phyloP scores from a whole-genome alignment of 2,113 vertebrate genomes.

The Rhinopomastus cyanomelas region DNA sequence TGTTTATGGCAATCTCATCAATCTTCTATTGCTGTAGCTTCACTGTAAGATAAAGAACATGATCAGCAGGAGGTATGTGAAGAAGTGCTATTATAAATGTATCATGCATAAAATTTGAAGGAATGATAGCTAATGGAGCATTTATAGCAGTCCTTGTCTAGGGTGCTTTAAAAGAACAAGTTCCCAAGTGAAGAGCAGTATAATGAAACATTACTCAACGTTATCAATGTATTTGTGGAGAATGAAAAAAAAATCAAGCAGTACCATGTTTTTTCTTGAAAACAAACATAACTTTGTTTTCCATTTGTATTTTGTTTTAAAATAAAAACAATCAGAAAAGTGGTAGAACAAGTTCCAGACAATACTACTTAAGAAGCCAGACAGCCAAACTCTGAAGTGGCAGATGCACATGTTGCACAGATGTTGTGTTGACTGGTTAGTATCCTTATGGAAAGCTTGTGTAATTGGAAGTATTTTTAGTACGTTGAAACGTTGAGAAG shows the following conservation, averaged over 20 bases:
- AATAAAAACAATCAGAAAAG: constrained; percentile 13
- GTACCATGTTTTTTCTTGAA: neutral
- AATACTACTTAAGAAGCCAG: constrained; percentile 59
- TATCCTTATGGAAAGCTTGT: constrained; percentile 33
- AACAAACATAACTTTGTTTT: neutral
- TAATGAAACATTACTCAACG: neutral
- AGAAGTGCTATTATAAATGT: neutral
- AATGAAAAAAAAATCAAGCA: neutral
- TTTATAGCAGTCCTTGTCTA: neutral
- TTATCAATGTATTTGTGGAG: neutral
- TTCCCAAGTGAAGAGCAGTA: neutral
- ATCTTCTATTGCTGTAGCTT: neutral
- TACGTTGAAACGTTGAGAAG: constrained; percentile 3
- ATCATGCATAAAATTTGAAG: constrained; percentile 6
- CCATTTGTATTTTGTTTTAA: constrained; percentile 11
- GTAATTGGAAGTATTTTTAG: constrained; percentile 49
- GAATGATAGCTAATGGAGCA: neutral
- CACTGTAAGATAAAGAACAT: neutral
- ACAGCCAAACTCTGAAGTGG: constrained; percentile 47
- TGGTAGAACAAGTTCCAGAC: constrained; percentile 53
- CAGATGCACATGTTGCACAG: constrained; percentile 56
- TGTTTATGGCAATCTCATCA: neutral
- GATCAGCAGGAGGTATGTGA: neutral
- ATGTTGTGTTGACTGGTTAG: constrained; percentile 43
- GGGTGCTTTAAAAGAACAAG: neutral